Conservation (phyloP, 2,888 invertebrate species). For the Chloromyia formosa region DNA sequence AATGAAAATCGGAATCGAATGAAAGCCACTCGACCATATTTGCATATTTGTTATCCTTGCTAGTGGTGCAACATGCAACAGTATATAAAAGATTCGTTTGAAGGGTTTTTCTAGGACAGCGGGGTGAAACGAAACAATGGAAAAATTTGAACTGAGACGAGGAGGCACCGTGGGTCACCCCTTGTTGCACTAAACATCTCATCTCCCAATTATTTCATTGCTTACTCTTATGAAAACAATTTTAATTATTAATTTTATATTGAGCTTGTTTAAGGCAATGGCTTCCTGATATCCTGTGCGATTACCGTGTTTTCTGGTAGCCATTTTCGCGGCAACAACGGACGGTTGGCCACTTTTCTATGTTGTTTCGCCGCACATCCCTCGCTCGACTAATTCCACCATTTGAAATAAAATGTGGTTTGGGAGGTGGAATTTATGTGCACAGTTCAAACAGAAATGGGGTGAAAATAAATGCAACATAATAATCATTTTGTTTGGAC, state of each 20-base stretch:
- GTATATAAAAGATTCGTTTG: neutral
- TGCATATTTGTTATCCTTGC: neutral
- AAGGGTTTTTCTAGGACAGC: no score
- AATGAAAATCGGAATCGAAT: constrained; percentile 37
- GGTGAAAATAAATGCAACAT: constrained; percentile 5
- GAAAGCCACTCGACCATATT: constrained; percentile 14
- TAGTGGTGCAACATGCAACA: neutral
- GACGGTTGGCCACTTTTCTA: neutral
- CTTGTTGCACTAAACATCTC: neutral
- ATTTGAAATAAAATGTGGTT: no score
- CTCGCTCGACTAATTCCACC: no score
- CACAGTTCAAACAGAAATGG: neutral
- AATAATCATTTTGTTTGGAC: constrained; percentile 30
- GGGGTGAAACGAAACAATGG: no score
- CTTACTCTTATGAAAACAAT: constrained; percentile 43
- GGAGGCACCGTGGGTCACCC: no score
- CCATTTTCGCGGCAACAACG: constrained; percentile 1
- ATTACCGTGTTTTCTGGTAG: neutral
- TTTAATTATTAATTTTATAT: constrained; percentile 48
- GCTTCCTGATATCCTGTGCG: constrained; percentile 35
- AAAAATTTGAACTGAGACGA: no score
- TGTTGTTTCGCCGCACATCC: no score
- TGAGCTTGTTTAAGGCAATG: constrained; percentile 44
- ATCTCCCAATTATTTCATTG: constrained; percentile 2
- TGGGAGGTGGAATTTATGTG: no score